Conservation (phyloP, 2,888 invertebrate species). For the Cheilosia pagana region DNA sequence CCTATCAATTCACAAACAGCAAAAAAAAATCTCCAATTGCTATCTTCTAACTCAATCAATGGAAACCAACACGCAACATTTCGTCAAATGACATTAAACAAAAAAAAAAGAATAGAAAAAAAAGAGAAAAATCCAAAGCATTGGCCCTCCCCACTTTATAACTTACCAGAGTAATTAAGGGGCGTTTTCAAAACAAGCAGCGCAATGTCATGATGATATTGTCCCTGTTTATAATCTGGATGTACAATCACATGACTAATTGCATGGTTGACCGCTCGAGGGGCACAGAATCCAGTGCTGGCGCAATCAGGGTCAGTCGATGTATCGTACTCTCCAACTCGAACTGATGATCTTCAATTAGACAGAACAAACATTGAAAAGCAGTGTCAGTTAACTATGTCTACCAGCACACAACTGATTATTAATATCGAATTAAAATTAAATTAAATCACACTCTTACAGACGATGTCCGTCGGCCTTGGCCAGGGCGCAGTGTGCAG, state of each 20-base stretch:
- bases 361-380: conserved; percentile 34
- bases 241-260: conserved; percentile 91
- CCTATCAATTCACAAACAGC: neutral
- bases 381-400: neutral
- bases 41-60: conserved; percentile 76
- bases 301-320: conserved; percentile 90
- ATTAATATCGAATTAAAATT: conserved; percentile 50
- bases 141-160: neutral
- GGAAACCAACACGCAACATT: conserved; percentile 77
- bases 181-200: conserved; percentile 88
- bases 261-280: conserved; percentile 88
- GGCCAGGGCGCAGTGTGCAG: conserved; percentile 91
- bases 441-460: conserved; percentile 83
- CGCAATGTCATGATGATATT: conserved; percentile 89
- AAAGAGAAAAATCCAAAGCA: neutral
- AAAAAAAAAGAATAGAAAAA: conserved; percentile 44
- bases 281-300: conserved; percentile 88
- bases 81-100: conserved; percentile 45
- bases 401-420: conserved; percentile 36
- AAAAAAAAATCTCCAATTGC: conserved; percentile 10
- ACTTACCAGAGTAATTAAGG: conserved; percentile 87
- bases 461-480: conserved; percentile 90
- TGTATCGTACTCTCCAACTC: conserved; percentile 90
- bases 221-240: conserved; percentile 88
- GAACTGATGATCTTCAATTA: conserved; percentile 86